Evolutionary conservation across 2,113 vertebrate species (phyloP).

Genomic region (Choloepus hoffmanni): DNA sequence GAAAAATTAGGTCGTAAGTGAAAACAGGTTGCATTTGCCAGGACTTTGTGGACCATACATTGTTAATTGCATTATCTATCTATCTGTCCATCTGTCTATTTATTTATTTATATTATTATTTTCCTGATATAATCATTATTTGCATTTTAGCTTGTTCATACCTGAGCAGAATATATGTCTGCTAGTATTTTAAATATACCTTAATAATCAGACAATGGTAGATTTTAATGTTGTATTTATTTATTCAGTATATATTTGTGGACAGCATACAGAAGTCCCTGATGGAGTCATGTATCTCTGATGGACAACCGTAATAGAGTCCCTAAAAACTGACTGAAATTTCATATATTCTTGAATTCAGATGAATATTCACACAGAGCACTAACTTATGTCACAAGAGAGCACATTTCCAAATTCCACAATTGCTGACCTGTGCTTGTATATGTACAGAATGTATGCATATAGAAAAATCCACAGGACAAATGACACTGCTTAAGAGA

Average conservation of each 20-base stretch:
- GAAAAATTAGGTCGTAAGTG: neutral
- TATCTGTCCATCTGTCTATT: too few species aligned
- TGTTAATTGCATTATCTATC: neutral
- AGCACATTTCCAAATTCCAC: neutral
- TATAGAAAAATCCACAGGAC: neutral
- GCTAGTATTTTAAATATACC: neutral
- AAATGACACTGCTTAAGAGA: neutral
- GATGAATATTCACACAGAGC: neutral
- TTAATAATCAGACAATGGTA: neutral
- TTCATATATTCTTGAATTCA: neutral
- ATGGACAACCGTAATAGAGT: neutral
- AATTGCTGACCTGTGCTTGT: neutral
- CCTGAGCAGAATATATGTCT: neutral
- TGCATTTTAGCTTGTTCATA: neutral
- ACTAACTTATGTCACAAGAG: neutral
- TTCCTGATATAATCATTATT: neutral
- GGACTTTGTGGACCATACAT: neutral
- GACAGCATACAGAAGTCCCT: neutral
- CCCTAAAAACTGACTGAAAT: neutral
- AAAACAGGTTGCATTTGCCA: neutral
- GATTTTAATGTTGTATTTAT: neutral
- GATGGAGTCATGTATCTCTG: neutral
- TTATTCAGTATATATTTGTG: constrained; percentile 1
- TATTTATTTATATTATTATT: neutral
- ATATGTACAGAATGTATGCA: neutral